Base-by-base conservation (phyloP, 2,113 vertebrate species). In the Hippocampus barbouri region DNA sequence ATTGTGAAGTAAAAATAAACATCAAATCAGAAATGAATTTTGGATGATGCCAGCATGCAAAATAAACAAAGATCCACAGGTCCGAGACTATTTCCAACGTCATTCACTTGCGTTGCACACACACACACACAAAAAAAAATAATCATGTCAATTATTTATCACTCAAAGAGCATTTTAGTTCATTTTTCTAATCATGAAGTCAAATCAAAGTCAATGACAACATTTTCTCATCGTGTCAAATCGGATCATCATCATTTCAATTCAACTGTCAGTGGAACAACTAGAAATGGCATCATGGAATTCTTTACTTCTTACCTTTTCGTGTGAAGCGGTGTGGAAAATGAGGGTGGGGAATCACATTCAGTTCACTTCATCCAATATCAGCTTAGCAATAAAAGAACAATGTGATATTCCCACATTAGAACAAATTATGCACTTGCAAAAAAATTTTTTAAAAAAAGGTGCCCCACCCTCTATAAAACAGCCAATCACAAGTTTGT, bases 401-500 rank as follows among this genome's bases (percentile, higher is more conserved):
- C 23, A 47, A 27, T 6, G 12, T 25, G 27, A 47, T 27, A 47
- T 47, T 41, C 62, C 5, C 11, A 12, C 7, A 25, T 20, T 65
- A 67, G 9, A 25, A 68, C 61, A 45, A 60, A 67, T 8, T 15
- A 68, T 23, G 57, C 23, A 38, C 8, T 16, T 57, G 43, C 21
- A 61, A 20, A 61, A 20, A 54, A 23, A 27, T 2, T 20, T 18
- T 12, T 0, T 41, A 6, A 20, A 64, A 38, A 64, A n/a, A 47
- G 47, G 38, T 72, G 76, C 8, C 27, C 81, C 75, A 49, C 74
- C 74, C 68, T 61, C 4, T 61, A 49, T 40, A 25, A 73, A 60
- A 77, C 66, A 79, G 66, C 80, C 74, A 84, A 73, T 85, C 72
- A 68, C 66, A 41, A 66, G 23, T 76, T 83, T 75, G 67, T 81